Percentiles rank a stretch among this genome's conserved stretches.
Evolutionary conservation across 2,888 invertebrate species (phyloP).

Genomic region (Tetramorium bicarinatum): DNA sequence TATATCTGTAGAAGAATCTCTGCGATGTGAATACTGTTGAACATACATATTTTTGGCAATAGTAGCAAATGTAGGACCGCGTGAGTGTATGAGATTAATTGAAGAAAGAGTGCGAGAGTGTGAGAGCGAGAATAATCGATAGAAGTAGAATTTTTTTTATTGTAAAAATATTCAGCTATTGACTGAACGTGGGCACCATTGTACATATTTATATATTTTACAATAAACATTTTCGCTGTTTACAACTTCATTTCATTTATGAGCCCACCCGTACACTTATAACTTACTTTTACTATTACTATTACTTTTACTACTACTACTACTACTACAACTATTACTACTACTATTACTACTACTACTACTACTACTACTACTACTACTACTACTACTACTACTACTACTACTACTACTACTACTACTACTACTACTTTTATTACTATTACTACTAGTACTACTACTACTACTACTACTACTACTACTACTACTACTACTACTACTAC

Average conservation of each 20-base stretch:
- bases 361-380: slow-evolving; percentile 36
- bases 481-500: slow-evolving; percentile 23
- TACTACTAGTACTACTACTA: slow-evolving; percentile 39
- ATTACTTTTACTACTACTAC: slow-evolving; percentile 37
- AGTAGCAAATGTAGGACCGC: slow-evolving; percentile 59
- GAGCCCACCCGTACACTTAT: slow-evolving; percentile 73
- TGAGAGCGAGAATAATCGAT: slow-evolving; percentile 67
- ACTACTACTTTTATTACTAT: slow-evolving; percentile 28
- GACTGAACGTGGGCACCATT: slow-evolving; percentile 85
- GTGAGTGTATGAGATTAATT: slow-evolving; percentile 57
- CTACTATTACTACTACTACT: slow-evolving; percentile 26
- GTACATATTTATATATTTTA: slow-evolving; percentile 85
- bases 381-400: too few species aligned
- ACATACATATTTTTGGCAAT: slow-evolving; percentile 62
- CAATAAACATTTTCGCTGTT: slow-evolving; percentile 86
- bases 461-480: background rate
- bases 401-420: too few species aligned
- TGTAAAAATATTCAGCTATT: slow-evolving; percentile 85
- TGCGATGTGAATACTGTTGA: slow-evolving; percentile 43
- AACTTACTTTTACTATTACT: slow-evolving; percentile 28
- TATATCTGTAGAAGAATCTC: slow-evolving; percentile 48
- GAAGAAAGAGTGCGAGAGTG: slow-evolving; percentile 58
- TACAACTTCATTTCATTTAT: slow-evolving; percentile 85
- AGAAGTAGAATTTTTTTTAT: slow-evolving; percentile 78
- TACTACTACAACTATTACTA: slow-evolving; percentile 15